phyloP scores from a whole-genome alignment of 2,113 vertebrate genomes.

The Archilochus colubris region DNA sequence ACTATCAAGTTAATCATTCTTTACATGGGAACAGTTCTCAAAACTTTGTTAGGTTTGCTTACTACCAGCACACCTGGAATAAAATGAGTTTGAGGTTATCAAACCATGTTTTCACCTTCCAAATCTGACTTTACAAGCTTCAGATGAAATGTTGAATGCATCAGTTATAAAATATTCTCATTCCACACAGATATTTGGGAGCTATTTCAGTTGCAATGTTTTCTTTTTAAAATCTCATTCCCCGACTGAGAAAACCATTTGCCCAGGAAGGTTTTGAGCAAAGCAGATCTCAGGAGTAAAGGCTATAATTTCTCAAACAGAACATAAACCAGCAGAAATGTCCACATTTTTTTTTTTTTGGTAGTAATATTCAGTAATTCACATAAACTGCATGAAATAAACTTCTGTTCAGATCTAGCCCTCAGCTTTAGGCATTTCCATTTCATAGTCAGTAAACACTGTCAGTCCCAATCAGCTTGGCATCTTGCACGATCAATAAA shows the following conservation, averaged over 20 bases:
- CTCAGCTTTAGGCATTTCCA: neutral
- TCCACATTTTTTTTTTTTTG: neutral
- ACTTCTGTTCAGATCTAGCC: neutral
- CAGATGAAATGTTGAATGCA: slow-evolving; percentile 31
- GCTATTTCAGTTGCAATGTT: slow-evolving; percentile 20
- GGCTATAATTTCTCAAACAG: neutral
- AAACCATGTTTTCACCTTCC: rapidly evolving
- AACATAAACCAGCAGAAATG: slow-evolving; percentile 11
- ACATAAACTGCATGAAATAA: slow-evolving; percentile 9
- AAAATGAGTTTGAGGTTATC: neutral
- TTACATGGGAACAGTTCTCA: neutral
- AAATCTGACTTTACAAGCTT: slow-evolving; percentile 16
- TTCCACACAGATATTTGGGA: neutral
- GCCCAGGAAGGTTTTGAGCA: neutral
- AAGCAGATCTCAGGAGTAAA: neutral
- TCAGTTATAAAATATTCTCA: neutral
- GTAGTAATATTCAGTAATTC: neutral
- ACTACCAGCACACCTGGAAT: neutral
- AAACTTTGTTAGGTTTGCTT: neutral
- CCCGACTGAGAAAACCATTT: neutral
- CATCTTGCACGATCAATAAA: neutral
- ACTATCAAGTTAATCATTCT: rapidly evolving
- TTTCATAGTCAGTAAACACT: neutral
- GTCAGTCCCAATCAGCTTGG: neutral
- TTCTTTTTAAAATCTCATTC: slow-evolving; percentile 43